Conservation (phyloP, 1,140 invertebrate genomes). For the Formica exsecta region DNA sequence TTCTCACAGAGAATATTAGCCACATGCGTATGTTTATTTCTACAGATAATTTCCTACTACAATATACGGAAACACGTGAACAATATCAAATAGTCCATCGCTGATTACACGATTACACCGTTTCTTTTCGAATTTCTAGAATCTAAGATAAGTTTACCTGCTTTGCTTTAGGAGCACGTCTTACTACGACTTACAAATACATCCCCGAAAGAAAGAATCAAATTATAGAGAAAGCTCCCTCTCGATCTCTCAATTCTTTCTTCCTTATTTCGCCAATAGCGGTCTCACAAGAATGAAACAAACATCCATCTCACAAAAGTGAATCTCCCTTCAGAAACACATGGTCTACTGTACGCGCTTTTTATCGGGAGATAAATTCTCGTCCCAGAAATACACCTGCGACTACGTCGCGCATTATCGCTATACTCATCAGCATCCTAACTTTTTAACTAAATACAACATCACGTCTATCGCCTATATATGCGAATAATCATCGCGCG, state of each 20-base stretch:
- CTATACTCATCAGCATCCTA: not conserved
- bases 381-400: conserved; percentile 5
- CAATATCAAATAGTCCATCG: not conserved
- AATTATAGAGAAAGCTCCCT: conserved; percentile 46
- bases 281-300: conserved; percentile 15
- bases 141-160: not conserved
- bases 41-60: not conserved
- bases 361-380: conserved; percentile 14
- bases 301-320: conserved; percentile 27
- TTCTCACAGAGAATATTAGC: not conserved
- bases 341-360: not conserved
- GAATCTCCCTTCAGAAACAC: conserved; percentile 1
- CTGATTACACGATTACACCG: not conserved
- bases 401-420: not conserved
- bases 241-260: conserved; percentile 29
- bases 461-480: not conserved
- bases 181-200: not conserved
- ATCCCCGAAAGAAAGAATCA: not conserved
- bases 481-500: conserved; percentile 32
- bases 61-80: not conserved
- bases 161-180: not conserved
- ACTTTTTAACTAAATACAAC: conserved; percentile 28
- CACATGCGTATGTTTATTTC: not conserved
- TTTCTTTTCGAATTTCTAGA: not conserved
- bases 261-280: conserved; percentile 23